Evolutionary conservation across 2,888 invertebrate genomes (phyloP), one percentile per base, ranked within the genome.

Genomic region (Lochmaea crataegi): DNA sequence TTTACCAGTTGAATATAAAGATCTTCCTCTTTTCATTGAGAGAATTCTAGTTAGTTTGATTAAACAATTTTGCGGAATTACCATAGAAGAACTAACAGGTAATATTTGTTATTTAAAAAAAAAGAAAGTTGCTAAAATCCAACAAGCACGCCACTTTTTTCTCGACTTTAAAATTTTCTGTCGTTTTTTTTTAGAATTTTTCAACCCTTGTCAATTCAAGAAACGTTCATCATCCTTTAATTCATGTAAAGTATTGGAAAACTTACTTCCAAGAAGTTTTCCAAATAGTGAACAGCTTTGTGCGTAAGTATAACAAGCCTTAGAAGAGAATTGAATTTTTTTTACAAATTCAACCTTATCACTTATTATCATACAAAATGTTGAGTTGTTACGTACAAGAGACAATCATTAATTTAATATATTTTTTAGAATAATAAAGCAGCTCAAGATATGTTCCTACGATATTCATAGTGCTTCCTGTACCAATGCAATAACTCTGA

Each of bases 61-160:
- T 4, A 75, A 75, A 18, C 74, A 76, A 58, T 65, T 58, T 53
- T 78, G 77, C 45, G 74, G 71, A 18, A 74, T 73, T 5, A 78
- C 77, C 1, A 68, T 76, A n/a, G 75, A 78, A 69, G 64, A 78
- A 69, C 53, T 76, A n/a, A 58, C 75, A 14, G 77, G 77, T 78
- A 71, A 77, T 66, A 7, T 22, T 22, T 22, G 32, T 2, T 60
- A 5, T 38, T 32, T 38, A 7, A 41, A 10, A 2, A 22, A 22
- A 2, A 22, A 22, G 2, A 2, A 22, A 22, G 22, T 22, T 22
- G 22, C 22, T 22, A 22, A 22, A 22, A 22, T 22, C 22, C 22
- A 63, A 45, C 14, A 22, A 51, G 38, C 5, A 57, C 12, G 22
- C 10, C 22, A 16, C 18, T n/a, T 9, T 2, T n/a, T n/a, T n/a